A percentile compares a stretch with the other conserved stretches of the same genome.
These are phyloP conservation scores for Platerodrilus igneus DNA, from an alignment of 2,888 invertebrate species.

Conservation along the genomic window DNA sequence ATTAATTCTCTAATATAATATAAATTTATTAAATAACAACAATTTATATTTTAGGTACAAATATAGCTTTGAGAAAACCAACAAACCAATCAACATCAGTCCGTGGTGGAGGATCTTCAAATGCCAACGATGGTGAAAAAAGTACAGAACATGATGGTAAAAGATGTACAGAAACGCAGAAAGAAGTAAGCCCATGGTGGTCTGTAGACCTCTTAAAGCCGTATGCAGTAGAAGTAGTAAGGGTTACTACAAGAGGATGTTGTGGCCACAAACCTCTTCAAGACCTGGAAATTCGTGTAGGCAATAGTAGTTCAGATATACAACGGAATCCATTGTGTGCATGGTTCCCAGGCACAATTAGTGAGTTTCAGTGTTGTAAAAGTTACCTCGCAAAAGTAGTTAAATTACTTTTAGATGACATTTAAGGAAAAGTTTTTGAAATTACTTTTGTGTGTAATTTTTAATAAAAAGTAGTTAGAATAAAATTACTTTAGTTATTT, in stretches of 20 bases:
- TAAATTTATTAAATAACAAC: no score
- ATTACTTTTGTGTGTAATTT: no score
- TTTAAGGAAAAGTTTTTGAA: no score
- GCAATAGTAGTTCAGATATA: slow-evolving; percentile 81
- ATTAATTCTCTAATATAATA: no score
- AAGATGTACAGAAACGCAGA: slow-evolving; percentile 83
- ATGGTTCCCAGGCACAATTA: slow-evolving; percentile 88
- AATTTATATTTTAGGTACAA: slow-evolving; percentile 66
- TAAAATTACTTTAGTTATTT: no score
- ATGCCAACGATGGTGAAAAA: slow-evolving; percentile 84
- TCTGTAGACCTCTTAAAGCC: slow-evolving; percentile 80
- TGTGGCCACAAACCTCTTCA: slow-evolving; percentile 85
- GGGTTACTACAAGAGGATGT: slow-evolving; percentile 79
- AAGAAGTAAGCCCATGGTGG: slow-evolving; percentile 92
- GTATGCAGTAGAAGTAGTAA: slow-evolving; percentile 78
- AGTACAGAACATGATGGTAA: slow-evolving; percentile 82
- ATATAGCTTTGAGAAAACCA: slow-evolving; percentile 80
- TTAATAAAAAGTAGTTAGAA: no score
- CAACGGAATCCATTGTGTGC: slow-evolving; percentile 88
- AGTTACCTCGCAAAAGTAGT: no score
- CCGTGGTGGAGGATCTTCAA: slow-evolving; percentile 73
- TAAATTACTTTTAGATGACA: no score
- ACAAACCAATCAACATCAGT: slow-evolving; percentile 88
- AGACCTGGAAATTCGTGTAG: slow-evolving; percentile 85
- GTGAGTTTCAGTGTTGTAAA: no score